A percentile compares a stretch with the other conserved stretches of the same genome.
These are phyloP conservation scores for Nezara viridula DNA, from an alignment of 2,888 invertebrate genomes.

Conservation along the genomic window DNA sequence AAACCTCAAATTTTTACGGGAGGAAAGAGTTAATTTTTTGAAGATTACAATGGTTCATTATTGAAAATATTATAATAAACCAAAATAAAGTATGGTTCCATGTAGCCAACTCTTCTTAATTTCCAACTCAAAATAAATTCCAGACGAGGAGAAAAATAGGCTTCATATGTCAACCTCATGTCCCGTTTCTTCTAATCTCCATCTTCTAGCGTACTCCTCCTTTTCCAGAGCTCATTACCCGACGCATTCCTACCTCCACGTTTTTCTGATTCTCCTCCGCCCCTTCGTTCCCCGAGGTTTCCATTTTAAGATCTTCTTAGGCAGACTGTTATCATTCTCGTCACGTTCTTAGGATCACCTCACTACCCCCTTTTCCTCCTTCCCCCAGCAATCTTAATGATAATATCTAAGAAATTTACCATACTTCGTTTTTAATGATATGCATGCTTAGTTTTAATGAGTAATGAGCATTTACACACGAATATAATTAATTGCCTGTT, in stretches of 20 bases:
- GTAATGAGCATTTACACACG: too few relatives aligned
- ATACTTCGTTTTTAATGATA: not conserved
- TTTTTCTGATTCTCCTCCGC: not conserved
- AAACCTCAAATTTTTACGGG: too few relatives aligned
- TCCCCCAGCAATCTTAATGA: not conserved
- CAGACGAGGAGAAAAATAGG: not conserved
- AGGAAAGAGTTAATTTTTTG: too few relatives aligned
- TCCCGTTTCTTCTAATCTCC: not conserved
- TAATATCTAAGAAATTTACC: not conserved
- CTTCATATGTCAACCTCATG: not conserved
- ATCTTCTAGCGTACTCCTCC: not conserved
- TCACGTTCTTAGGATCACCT: not conserved
- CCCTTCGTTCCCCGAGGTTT: not conserved
- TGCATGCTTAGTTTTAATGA: not conserved
- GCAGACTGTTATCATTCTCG: not conserved
- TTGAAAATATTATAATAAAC: too few relatives aligned
- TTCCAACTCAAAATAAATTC: too few relatives aligned
- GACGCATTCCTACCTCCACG: not conserved
- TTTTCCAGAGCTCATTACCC: slow-evolving; percentile 7
- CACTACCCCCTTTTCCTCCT: not conserved
- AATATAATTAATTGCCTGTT: too few relatives aligned
- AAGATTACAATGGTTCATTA: too few relatives aligned
- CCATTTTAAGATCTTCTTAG: not conserved
- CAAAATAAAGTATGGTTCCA: too few relatives aligned
- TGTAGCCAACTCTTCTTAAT: too few relatives aligned